These are phyloP conservation scores for Trissolcus brochymenae DNA, from an alignment of 2,888 invertebrate genomes.

Conservation along the genomic window DNA sequence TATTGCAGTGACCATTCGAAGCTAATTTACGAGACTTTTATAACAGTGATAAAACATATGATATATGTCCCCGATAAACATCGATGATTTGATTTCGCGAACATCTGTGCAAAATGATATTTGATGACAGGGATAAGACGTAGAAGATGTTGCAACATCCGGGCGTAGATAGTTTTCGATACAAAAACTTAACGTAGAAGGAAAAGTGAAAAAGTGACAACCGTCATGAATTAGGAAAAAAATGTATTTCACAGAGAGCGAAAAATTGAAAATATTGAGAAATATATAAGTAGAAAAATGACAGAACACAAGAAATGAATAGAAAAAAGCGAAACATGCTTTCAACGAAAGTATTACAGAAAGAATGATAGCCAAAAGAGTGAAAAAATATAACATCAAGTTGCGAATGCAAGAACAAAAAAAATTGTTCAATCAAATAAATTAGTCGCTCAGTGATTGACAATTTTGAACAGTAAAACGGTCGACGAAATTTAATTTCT, in stretches of 20 bases:
- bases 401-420: conserved; percentile 16
- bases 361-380: conserved; percentile 8
- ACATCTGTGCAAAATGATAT: conserved; percentile 40
- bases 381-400: conserved; percentile 17
- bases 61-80: conserved; percentile 25
- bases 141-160: conserved; percentile 27
- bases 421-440: conserved; percentile 18
- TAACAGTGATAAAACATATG: conserved; percentile 23
- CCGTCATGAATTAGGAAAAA: conserved; percentile 38
- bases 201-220: conserved; percentile 47
- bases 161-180: conserved; percentile 36
- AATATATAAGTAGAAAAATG: conserved; percentile 7
- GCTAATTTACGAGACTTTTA: conserved; percentile 26
- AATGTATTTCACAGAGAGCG: conserved; percentile 21
- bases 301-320: conserved; percentile 14
- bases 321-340: conserved; percentile 9
- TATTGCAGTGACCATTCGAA: conserved; percentile 5
- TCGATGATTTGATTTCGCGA: conserved; percentile 40
- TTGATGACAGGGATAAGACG: conserved; percentile 38
- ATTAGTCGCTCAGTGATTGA: conserved; percentile 49
- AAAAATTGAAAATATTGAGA: conserved; percentile 29
- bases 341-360: conserved; percentile 18
- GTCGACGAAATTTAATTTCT: conserved; percentile 33
- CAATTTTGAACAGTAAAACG: conserved; percentile 59
- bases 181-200: conserved; percentile 26